These are phyloP conservation scores for Sitta europaea DNA, from an alignment of 2,113 vertebrate species.

Conservation along the genomic window DNA sequence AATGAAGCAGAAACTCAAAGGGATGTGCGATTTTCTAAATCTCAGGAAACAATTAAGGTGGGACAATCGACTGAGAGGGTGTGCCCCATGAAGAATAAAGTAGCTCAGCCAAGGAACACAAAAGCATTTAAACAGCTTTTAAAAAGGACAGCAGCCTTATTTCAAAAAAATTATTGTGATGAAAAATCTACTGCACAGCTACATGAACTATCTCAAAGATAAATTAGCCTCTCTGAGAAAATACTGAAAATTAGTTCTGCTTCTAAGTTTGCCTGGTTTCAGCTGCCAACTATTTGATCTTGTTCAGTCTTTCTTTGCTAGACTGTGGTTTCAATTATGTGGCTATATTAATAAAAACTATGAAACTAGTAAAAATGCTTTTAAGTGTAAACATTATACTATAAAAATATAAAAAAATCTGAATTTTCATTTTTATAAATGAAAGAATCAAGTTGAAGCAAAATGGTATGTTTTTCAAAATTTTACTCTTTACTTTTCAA, in stretches of 20 bases:
- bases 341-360: not conserved
- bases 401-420: not conserved
- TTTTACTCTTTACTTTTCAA: not conserved
- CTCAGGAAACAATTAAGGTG: not conserved
- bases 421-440: not conserved
- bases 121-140: not conserved
- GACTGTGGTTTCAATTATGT: not conserved
- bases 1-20: not conserved
- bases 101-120: not conserved
- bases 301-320: not conserved
- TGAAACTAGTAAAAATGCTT: not conserved
- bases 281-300: conserved; percentile 3
- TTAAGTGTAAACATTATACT: not conserved
- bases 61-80: not conserved
- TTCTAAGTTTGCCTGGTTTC: not conserved
- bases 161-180: not conserved
- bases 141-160: not conserved
- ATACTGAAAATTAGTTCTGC: not conserved
- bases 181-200: not conserved
- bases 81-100: not conserved
- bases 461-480: not conserved
- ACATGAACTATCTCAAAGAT: not conserved
- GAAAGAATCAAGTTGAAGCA: not conserved
- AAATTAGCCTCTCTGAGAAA: not conserved
- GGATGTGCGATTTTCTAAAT: not conserved